Base-by-base conservation (phyloP, 2,888 invertebrate species). In the Graphium colonna region DNA sequence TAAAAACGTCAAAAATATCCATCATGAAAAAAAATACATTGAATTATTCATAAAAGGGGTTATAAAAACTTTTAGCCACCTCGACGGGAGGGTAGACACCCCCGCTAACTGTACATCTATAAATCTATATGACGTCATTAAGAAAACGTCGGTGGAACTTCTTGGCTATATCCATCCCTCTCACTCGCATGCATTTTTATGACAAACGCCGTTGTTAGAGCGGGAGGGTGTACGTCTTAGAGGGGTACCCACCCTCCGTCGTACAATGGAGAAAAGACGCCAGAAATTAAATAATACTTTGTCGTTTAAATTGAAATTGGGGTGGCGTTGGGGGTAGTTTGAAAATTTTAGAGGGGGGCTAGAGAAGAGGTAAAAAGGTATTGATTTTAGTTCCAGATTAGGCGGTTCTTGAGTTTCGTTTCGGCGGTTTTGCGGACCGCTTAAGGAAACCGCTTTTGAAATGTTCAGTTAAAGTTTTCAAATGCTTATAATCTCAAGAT, bases 271-370 rank as follows among this genome's bases (percentile, higher is more conserved):
- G 85, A 87, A 89, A 87, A 87, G 86, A 86, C 85, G 84, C 67
- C 67, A 74, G 79, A 86, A 87, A 88, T 89, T 87, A 87, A 89
- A 88, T 86, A 88, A 87, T 88, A 88, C 88, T 89, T 89, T 87
- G 88, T 88, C 88, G 85, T 85, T 84, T 79, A 78, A 83, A 86
- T 85, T 82, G 82, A 82, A 82, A 78, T 69, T 72, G 80, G 80
- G 75, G 67, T 63, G 59, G 60, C 59, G 60, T 31, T 18, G 61
- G 63, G 71, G 73, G 73, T 75, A 75, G 77, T 82, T 82, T 72
- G 77, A 78, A 77, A 81, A 82, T 82, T 80, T 84, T 82, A 75
- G 68, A 70, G 75, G 79, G 80, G 85, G 77, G 36, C 12, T 33
- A 21, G 21, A 21, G 21, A 72, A 77, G 79, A 79, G 79, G 82